A percentile compares a stretch with the other conserved stretches of the same genome.
Conservation (phyloP, 2,888 invertebrate genomes). For the Drosophila tanythrix region DNA sequence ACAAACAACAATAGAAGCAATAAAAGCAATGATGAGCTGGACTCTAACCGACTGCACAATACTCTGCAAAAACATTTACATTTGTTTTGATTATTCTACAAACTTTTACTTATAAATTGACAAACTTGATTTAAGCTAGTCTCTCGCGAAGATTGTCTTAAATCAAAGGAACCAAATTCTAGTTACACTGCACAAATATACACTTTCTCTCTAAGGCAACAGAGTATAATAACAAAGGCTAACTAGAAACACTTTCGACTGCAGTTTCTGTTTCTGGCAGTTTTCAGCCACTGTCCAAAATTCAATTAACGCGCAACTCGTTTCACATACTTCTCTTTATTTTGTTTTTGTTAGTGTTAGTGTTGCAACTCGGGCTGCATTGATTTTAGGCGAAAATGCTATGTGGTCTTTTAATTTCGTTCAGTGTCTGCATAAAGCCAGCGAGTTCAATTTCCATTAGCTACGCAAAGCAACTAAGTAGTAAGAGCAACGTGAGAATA, state of each 20-base stretch:
- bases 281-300: conserved; percentile 36
- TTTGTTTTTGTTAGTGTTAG: not conserved
- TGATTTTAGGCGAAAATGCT: conserved; percentile 33
- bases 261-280: conserved; percentile 26
- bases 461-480: not conserved
- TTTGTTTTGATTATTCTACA: not conserved
- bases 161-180: not conserved
- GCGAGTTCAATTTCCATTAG: conserved; percentile 20
- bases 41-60: not conserved
- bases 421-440: conserved; percentile 17
- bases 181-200: not conserved
- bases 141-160: not conserved
- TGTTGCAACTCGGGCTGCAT: conserved; percentile 10
- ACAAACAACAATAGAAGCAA: not conserved
- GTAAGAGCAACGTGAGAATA: not conserved
- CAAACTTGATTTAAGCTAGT: not conserved
- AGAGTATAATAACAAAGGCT: conserved; percentile 15
- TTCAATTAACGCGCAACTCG: conserved; percentile 64
- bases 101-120: not conserved
- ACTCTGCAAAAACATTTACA: not conserved
- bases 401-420: conserved; percentile 5
- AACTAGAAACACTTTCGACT: conserved; percentile 37
- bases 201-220: fast-evolving
- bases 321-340: conserved; percentile 31
- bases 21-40: not conserved